Base-by-base conservation (phyloP, 2,113 vertebrate genomes). In the Triplophysa rosa region DNA sequence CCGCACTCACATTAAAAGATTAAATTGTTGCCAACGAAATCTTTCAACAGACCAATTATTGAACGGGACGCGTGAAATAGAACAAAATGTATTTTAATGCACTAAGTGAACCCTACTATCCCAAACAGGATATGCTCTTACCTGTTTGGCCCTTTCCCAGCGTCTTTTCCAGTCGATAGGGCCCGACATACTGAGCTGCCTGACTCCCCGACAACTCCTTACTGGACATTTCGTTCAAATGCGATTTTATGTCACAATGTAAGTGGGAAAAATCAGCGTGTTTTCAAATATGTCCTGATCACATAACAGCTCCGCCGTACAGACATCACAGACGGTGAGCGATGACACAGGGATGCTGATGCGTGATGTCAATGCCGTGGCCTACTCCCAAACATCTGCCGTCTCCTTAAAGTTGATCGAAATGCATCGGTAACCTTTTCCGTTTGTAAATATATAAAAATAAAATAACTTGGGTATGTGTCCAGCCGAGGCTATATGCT, bases 121-220 rank as follows among this genome's bases (percentile, higher is more conserved):
- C 68, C 40, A 26, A 62, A 74, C 16, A 65, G 47, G 54, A 45
- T 7, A 47, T n/a, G 80, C n/a, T 23, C 83, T 83, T 88, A 94
- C 93, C 93, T 89, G 93, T 94, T 85, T 94, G 93, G 33, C 93
- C 93, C 81, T 94, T 94, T 76, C 93, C 93, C 17, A 94, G 92
- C 67, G 93, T 94, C 86, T 93, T 94, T 88, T 94, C 93, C 89
- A 94, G 88, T 67, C 92, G 90, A 84, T 93, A 94, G 47, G 93
- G 93, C 84, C 93, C 93, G 82, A 94, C 93, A n/a, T 92, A 92
- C 87, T 94, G 93, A 85, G 69, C 91, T 84, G 92, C 89, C 89
- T 89, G 92, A 84, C 88, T 91, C 84, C 80, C 85, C 16, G 91
- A 88, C 84, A 90, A 83, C 88, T 94, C 93, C 82, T 93, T 94